Base-by-base conservation (phyloP, 2,888 invertebrate species). In the Zaprionus bogoriensis region DNA sequence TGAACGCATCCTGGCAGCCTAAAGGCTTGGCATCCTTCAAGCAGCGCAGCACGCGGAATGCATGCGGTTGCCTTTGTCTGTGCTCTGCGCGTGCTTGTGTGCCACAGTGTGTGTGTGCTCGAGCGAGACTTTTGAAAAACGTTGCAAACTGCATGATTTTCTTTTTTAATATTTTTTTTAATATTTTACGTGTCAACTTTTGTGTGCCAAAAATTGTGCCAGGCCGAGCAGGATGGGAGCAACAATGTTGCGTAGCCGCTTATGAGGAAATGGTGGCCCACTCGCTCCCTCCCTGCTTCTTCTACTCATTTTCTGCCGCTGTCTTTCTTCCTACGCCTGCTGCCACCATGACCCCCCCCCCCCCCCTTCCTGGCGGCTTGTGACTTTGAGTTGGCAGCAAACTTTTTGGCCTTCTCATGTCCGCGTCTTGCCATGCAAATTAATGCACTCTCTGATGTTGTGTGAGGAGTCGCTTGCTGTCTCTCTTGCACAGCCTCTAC, bases 101-200 rank as follows among this genome's bases (percentile, higher is more conserved):
- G 22, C 45, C 2, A 9, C 12, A 20, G 12, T 27, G 41, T 20
- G 27, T 50, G 54, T 69, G 50, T 63, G 38, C 50, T 27, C 36
- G 45, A 23, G 39, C 41, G 51, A 62, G 41, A n/a, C n/a, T n/a
- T n/a, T n/a, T n/a, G n/a, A n/a, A 36, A 36, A 36, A 36, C n/a
- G 50, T 53, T 53, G 42, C 59, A 51, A 63, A 23, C 67, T 41
- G 60, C 10, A 63, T 41, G 47, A 25, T 27, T 77, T 72, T 70
- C 72, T 36, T 36, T 60, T 45, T 30, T 39, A 30, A 72, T 75
- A 79, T 80, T 67, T 77, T 77, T 68, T 71, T 71, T 74, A 74
- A 80, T 80, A 80, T 80, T 81, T 80, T 81, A 80, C 81, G 81
- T 81, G 80, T 81, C 74, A 81, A 81, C 71, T 77, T 79, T 78